Evolutionary conservation across 2,113 vertebrate species (phyloP), one percentile per base, ranked within the genome.

Genomic region (Menidia beryllina): DNA sequence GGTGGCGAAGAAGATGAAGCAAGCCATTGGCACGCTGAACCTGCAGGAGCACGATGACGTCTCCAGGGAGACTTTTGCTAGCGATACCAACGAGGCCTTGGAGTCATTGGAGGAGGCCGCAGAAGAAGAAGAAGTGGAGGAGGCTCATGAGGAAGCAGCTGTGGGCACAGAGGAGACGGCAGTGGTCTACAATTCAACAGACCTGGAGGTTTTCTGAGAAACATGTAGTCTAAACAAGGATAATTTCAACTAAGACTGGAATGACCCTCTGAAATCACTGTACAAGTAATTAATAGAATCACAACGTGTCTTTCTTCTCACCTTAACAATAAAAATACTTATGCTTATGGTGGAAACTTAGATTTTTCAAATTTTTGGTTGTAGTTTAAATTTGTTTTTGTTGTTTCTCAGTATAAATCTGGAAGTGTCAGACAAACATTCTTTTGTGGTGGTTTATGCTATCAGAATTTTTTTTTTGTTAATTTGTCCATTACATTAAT

Each of bases 11-110:
- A 97, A 97, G 84, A 98, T 99, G 96, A 99, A 99, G 87, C 95
- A 98, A 85, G 97, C 95, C 62, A 96, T 99, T 69, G 95, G 94
- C 90, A 96, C 95, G 4, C 92, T 99, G 6, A 95, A 97, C 86
- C 92, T 99, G 71, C 95, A 98, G 76, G 96, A 98, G 68, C 95
- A 98, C 0, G 96, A 98, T 15, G 97, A 99, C 23, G 95, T 94
- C 10, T 99, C 98, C 58, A 94, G 96, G 82, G 98, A 99, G 91
- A 99, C 98, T 13, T 98, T 99, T 1, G 97, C 98, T 48, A 98
- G 97, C 6, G 97, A 99, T 69, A 98, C 98, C 0, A 97, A 97
- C 0, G 96, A 98, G 84, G 97, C 97, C 7, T 77, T 99, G 88
- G 96, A 96, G 79, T 96, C 96, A 0, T 83, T 98, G 14, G 98